Evolutionary conservation across 2,888 invertebrate genomes (phyloP).

Genomic region (Ariolimax columbianus): DNA sequence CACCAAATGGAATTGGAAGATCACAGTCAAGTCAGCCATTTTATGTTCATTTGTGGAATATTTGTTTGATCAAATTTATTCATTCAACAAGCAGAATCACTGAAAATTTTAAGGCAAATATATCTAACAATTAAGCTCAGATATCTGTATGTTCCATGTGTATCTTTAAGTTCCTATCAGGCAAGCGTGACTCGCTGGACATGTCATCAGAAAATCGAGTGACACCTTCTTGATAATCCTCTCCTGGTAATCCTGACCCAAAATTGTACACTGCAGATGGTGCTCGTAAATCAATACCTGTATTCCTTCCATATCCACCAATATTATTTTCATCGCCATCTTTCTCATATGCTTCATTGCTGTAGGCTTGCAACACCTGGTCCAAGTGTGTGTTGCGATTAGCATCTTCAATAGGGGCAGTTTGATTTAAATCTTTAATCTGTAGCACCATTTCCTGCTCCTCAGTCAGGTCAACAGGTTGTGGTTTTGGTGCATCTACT

Average conservation of each 20-base stretch:
- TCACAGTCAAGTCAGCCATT: not conserved
- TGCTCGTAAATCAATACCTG: not conserved
- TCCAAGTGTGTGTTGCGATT: constrained; percentile 25
- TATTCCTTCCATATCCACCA: no score
- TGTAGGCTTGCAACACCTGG: constrained; percentile 47
- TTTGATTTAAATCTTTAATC: no score
- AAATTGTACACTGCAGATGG: not conserved
- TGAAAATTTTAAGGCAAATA: not conserved
- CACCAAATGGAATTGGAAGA: not conserved
- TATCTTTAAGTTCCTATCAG: constrained; percentile 70
- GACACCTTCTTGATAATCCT: constrained; percentile 67
- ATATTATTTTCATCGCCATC: not conserved
- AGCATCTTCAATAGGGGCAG: not conserved
- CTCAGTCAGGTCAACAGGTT: constrained; percentile 15
- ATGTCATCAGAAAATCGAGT: constrained; percentile 47
- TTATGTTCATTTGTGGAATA: not conserved
- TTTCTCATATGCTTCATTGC: constrained; percentile 33
- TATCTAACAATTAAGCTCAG: constrained; percentile 46
- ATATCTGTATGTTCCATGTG: constrained; percentile 65
- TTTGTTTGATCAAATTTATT: not conserved
- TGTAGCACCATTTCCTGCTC: constrained; percentile 49
- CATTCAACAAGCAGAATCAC: not conserved
- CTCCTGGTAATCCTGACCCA: constrained; percentile 54
- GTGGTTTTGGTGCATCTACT: not conserved
- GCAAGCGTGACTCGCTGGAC: constrained; percentile 64